Conservation (phyloP, 2,797 vertebrate species). For the Urophycis tenuis region DNA sequence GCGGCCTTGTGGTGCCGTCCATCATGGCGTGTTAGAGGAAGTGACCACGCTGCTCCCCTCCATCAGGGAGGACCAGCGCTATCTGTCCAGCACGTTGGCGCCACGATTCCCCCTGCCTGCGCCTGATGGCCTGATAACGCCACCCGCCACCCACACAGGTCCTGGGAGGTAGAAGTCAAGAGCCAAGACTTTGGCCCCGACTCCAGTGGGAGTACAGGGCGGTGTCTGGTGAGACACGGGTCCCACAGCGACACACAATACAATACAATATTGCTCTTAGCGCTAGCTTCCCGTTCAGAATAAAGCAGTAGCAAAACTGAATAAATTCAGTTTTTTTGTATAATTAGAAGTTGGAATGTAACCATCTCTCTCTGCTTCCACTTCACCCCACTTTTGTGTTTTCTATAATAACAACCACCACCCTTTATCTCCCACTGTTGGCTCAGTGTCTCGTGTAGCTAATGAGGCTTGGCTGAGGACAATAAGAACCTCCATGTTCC, state of each 20-base stretch:
- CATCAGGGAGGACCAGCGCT: slow-evolving; percentile 15
- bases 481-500: slow-evolving; percentile 38
- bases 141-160: not conserved
- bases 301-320: not conserved
- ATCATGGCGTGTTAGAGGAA: slow-evolving; percentile 25
- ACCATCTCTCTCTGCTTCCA: not conserved
- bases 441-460: slow-evolving; percentile 41
- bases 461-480: slow-evolving; percentile 41
- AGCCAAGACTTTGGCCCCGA: no score
- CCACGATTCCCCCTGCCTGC: slow-evolving; percentile 24
- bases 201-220: no score
- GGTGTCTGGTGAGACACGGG: no score
- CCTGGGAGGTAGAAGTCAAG: not conserved
- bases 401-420: not conserved
- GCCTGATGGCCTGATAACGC: slow-evolving; percentile 11
- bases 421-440: slow-evolving; percentile 20
- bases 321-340: no score
- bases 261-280: no score
- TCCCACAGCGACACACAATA: no score
- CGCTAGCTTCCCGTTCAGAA: not conserved
- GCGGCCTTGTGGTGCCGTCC: slow-evolving; percentile 25
- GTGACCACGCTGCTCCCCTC: slow-evolving; percentile 24
- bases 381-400: not conserved
- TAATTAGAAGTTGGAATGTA: not conserved
- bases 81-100: slow-evolving; percentile 13